phyloP scores from a whole-genome alignment of 2,797 vertebrate genomes.

The Mus minutoides region DNA sequence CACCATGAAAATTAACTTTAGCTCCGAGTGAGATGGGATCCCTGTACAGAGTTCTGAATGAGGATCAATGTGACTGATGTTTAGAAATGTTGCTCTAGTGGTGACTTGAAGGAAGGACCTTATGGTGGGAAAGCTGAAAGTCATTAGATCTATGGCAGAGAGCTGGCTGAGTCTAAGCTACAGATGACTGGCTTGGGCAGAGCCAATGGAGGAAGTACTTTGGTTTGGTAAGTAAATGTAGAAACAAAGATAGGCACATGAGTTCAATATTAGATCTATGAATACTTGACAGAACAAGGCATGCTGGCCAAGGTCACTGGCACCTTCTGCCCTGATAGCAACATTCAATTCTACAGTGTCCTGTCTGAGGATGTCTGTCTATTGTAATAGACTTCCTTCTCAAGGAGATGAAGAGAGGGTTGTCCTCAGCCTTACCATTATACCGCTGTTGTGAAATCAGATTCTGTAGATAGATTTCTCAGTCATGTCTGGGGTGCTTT shows the following conservation, averaged over 20 bases:
- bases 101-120: accelerated
- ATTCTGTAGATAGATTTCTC: neutral
- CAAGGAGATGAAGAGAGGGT: neutral
- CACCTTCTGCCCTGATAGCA: neutral
- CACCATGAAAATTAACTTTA: neutral
- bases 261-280: neutral
- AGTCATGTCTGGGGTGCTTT: neutral
- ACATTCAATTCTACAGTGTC: neutral
- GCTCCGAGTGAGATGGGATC: neutral
- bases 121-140: neutral
- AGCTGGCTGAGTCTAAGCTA: neutral
- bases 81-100: neutral
- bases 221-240: neutral
- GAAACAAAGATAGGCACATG: neutral
- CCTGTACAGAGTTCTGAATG: neutral
- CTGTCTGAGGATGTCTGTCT: neutral
- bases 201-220: neutral
- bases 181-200: neutral
- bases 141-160: neutral
- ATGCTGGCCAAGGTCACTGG: neutral
- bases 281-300: neutral
- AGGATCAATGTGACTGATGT: neutral
- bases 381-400: neutral
- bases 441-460: neutral
- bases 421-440: neutral